Evolutionary conservation across 2,797 vertebrate species (phyloP), one percentile per base, ranked within the genome.

Genomic region (Dermochelys coriacea): DNA sequence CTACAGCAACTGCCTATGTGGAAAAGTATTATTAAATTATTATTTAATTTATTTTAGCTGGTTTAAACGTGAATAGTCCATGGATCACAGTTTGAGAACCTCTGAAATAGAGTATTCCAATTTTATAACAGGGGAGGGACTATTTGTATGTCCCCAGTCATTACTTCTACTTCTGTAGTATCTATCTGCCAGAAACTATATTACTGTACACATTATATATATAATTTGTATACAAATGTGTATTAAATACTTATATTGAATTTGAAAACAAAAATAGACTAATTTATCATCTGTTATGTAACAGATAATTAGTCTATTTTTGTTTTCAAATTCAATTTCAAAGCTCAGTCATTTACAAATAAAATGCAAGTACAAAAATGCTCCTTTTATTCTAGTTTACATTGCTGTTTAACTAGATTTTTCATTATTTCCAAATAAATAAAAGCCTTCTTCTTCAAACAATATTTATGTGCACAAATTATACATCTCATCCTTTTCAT

Each of bases 351-450:
- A 82, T 87, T 74, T 86, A 29, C 84, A 85, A 86, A 82, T 81
- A 93, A 91, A 93, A 88, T 55, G 29, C 91, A 25, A 81, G n/a
- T 91, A 94, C 49, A 96, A 94, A 97, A 95, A 82, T 52, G 25
- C 82, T 95, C 23, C 54, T 0, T 0, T 93, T 90, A 94, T 29
- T 88, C n/a, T 89, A n/a, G 14, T 59, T 95, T 93, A 82, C 77
- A 83, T 41, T 25, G 45, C 29, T 85, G 4, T 87, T 93, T 80
- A 91, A 71, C 52, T 34, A 37, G 54, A 61, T 82, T 82, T 57
- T 59, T 82, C 29, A 86, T 84, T 54, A 61, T 88, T 87, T 93
- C 8, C 52, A 91, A 88, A 82, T 74, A 84, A 93, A 93, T 86
- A 8, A 11, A 92, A 94, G 27, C 5, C 80, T 84, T 50, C 12